Evolutionary conservation across 1,140 invertebrate genomes (phyloP), one percentile per base, ranked within the genome.

Genomic region (Rhysida immarginata): DNA sequence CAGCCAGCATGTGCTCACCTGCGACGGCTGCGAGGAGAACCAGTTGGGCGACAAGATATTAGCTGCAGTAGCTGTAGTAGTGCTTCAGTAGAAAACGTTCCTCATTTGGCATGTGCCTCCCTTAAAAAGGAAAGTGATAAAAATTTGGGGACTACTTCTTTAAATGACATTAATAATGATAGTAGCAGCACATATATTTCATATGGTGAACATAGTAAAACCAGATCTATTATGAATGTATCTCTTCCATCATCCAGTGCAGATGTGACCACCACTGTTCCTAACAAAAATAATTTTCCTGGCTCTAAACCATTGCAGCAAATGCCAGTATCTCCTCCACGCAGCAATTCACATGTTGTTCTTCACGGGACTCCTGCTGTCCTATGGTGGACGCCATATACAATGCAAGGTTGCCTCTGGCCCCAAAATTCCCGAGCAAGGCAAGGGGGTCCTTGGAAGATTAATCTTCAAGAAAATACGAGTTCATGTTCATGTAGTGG

Each of bases 1-100:
- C 53, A 54, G 25, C 53, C 53, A 8, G 41, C 53, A 2, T 21
- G 35, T 24, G 41, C 53, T 43, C 11, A 35, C 13, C 41, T 54
- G 16, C 29, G 41, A 16, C 35, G 21, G 2, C 42, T 54, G n/a
- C 2, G n/a, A 2, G 53, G 42, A 2, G 53, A 54, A 44, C 11
- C 53, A 18, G 5, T 5, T n/a, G n/a, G 2, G 2, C 35, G 53
- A n/a, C 26, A 44, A 23, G 53, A 54, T 24, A n/a, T 54, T 5
- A 54, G 53, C 21, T 54, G 53, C 26, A 54, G 53, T 44, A 54
- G 26, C 23, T 54, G 27, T 20, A 54, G 53, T 45, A 27, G 27
- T n/a, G 24, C 26, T n/a, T 54, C 53, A 2, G 8, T 23, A 8
- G 53, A 54, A 23, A 54, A 54, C 20, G 35, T 54, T 3, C 45